Conservation (phyloP, 2,113 vertebrate genomes). For the Baryphthengus martii region DNA sequence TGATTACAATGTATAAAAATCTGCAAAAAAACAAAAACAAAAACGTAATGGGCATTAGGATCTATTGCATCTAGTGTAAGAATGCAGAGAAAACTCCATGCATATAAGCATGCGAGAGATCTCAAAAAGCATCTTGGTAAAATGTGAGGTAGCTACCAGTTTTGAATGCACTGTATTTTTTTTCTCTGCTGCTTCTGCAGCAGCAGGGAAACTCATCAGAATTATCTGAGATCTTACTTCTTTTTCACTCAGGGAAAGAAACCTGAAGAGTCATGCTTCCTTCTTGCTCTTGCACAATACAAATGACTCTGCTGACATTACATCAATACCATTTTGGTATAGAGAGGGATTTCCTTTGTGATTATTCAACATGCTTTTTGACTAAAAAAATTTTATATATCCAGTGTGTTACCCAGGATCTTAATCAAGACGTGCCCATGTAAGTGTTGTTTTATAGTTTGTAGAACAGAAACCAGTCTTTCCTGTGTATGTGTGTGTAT, state of each 20-base stretch:
- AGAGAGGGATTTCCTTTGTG: background rate
- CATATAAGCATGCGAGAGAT: background rate
- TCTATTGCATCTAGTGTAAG: background rate
- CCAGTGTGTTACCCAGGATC: background rate
- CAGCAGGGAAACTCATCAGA: background rate
- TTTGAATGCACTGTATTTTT: background rate
- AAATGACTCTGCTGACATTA: background rate
- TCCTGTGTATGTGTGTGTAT: rapidly evolving
- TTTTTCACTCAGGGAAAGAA: background rate
- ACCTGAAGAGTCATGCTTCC: background rate
- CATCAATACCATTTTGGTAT: background rate
- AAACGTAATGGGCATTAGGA: background rate
- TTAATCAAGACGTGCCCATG: background rate
- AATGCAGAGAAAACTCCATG: background rate
- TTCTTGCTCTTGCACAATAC: background rate
- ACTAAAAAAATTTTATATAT: background rate
- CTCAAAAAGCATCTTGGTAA: background rate
- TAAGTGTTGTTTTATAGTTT: background rate
- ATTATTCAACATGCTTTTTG: background rate
- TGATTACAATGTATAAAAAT: background rate
- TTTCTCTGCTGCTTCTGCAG: background rate
- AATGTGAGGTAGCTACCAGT: background rate
- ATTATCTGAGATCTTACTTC: background rate
- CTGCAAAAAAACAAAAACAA: background rate
- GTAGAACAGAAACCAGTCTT: background rate